These are phyloP conservation scores for Caenorhabditis sp. DNA, from an alignment of 2,888 invertebrate genomes.

Conservation along the genomic window DNA sequence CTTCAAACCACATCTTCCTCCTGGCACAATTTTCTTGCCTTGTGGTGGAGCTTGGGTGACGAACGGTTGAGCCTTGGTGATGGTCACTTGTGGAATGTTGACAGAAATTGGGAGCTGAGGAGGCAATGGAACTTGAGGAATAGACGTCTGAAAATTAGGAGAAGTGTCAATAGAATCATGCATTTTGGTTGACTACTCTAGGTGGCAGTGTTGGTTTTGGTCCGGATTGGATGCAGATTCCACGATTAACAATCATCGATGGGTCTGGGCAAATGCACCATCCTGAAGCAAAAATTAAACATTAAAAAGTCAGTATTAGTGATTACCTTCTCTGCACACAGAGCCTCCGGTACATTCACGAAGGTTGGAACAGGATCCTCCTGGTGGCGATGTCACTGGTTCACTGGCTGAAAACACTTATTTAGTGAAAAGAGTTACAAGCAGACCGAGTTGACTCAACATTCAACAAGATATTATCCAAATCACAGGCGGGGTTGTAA, in stretches of 20 bases:
- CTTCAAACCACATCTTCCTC: conserved; percentile 73
- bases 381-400: conserved; percentile 79
- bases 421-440: background rate
- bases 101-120: conserved; percentile 42
- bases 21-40: conserved; percentile 74
- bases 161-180: conserved; percentile 11
- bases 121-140: conserved; percentile 49
- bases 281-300: no score
- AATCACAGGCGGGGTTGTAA: no score
- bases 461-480: background rate
- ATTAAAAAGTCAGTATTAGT: no score
- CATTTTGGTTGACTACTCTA: conserved; percentile 41
- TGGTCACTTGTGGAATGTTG: conserved; percentile 49
- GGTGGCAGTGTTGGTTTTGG: conserved; percentile 71
- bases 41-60: conserved; percentile 58
- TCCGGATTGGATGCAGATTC: conserved; percentile 77
- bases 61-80: conserved; percentile 54
- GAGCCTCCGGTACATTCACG: conserved; percentile 80
- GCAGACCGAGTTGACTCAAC: background rate
- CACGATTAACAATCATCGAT: conserved; percentile 78
- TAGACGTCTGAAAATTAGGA: conserved; percentile 48
- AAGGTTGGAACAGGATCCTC: conserved; percentile 78
- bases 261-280: conserved; percentile 83
- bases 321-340: conserved; percentile 69
- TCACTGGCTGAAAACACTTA: conserved; percentile 72